Evolutionary conservation across 2,888 invertebrate species (phyloP).

Genomic region (Hemithea aestivaria): DNA sequence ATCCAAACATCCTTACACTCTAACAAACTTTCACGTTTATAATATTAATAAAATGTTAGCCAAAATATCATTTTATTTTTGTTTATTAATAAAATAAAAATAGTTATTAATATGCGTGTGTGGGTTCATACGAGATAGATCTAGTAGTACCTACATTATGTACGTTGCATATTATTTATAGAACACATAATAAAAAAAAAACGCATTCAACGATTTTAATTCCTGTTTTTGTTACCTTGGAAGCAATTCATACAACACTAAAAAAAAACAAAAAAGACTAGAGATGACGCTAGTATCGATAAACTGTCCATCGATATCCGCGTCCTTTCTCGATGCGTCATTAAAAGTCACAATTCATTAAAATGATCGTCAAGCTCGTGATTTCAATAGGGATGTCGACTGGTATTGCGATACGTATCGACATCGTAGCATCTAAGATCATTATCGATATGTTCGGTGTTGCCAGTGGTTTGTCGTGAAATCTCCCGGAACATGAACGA

Average conservation of each 20-base stretch:
- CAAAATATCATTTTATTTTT: no score
- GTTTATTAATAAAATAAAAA: no score
- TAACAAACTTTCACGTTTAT: no score
- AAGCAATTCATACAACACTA: background rate
- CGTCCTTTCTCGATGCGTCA: conserved; percentile 64
- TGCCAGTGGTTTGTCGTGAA: conserved; percentile 1
- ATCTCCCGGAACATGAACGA: background rate
- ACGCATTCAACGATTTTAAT: no score
- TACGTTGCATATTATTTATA: no score
- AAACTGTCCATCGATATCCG: conserved; percentile 36
- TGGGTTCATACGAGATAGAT: no score
- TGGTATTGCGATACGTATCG: conserved; percentile 70
- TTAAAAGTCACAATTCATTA: conserved; percentile 77
- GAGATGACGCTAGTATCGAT: conserved; percentile 27
- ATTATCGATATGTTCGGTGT: conserved; percentile 46
- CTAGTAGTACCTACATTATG: no score
- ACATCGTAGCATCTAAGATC: conserved; percentile 66
- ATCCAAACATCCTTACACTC: no score
- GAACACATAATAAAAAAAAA: no score
- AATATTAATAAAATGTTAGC: no score
- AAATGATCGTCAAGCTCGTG: conserved; percentile 70
- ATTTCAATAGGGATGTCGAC: conserved; percentile 75
- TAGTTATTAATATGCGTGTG: no score
- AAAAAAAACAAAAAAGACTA: conserved; percentile 19
- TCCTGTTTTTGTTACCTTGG: no score